phyloP scores from a whole-genome alignment of 2,113 vertebrate species.

The Forbesichthys agassizii region DNA sequence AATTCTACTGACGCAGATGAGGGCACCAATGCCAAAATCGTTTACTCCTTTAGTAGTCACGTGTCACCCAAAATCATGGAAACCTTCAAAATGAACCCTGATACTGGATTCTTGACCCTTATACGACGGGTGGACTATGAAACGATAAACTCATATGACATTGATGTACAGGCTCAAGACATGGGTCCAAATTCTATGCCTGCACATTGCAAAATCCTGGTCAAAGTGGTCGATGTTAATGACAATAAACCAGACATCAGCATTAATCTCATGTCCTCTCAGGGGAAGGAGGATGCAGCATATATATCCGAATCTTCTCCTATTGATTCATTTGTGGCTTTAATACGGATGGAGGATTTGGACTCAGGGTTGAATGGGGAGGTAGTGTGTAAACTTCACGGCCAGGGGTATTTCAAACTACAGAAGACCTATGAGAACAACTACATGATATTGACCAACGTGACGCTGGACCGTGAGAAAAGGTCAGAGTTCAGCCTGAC shows the following conservation, averaged over 20 bases:
- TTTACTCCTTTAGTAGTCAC: slow-evolving; percentile 95
- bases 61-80: slow-evolving; percentile 90
- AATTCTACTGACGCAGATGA: slow-evolving; percentile 97
- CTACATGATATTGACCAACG: slow-evolving; percentile 94
- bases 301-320: slow-evolving; percentile 89
- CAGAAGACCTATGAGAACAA: slow-evolving; percentile 95
- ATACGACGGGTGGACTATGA: slow-evolving; percentile 92
- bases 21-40: slow-evolving; percentile 92
- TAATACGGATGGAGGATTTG: slow-evolving; percentile 91
- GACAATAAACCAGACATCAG: slow-evolving; percentile 97
- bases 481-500: slow-evolving; percentile 94
- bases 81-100: slow-evolving; percentile 91
- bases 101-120: slow-evolving; percentile 88
- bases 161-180: slow-evolving; percentile 95
- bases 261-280: slow-evolving; percentile 89
- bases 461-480: slow-evolving; percentile 90
- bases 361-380: slow-evolving; percentile 93
- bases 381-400: slow-evolving; percentile 87
- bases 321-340: slow-evolving; percentile 90
- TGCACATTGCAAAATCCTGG: slow-evolving; percentile 94
- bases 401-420: slow-evolving; percentile 91
- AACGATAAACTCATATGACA: slow-evolving; percentile 86
- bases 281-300: slow-evolving; percentile 88
- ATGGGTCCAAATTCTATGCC: slow-evolving; percentile 97
- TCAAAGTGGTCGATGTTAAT: slow-evolving; percentile 92